Evolutionary conservation across 2,888 invertebrate genomes (phyloP).

Genomic region (Hipparchia sbordonii): DNA sequence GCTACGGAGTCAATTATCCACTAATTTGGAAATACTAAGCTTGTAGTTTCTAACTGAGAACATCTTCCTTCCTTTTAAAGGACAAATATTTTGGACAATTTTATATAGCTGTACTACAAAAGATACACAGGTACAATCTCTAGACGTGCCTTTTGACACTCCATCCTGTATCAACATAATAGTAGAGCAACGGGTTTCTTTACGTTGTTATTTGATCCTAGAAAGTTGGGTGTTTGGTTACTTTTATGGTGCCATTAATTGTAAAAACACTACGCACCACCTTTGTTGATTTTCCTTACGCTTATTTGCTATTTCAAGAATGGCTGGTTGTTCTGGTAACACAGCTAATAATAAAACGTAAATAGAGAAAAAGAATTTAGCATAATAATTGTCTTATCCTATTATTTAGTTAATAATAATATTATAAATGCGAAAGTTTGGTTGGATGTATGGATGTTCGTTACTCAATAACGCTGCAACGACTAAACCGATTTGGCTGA

Average conservation of each 20-base stretch:
- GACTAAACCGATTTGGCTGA: no score
- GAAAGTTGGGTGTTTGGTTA: slow-evolving; percentile 1
- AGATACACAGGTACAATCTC: not conserved
- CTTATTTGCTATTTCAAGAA: no score
- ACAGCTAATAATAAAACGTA: no score
- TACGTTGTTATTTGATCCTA: slow-evolving; percentile 11
- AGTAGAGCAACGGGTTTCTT: not conserved
- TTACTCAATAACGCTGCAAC: no score
- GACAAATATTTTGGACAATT: no score
- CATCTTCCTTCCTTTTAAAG: not conserved
- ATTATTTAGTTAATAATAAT: no score
- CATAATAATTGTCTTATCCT: no score
- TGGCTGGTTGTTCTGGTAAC: no score
- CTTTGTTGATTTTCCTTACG: not conserved
- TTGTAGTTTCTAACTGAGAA: not conserved
- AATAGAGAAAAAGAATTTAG: no score
- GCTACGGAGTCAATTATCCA: no score
- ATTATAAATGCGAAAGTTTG: no score
- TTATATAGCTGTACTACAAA: not conserved
- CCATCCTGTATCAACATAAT: slow-evolving; percentile 4
- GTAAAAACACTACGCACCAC: not conserved
- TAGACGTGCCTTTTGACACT: not conserved
- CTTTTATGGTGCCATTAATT: not conserved
- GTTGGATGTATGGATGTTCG: no score
- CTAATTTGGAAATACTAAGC: not conserved